These are phyloP conservation scores for Lasioglossum villosulum DNA, from an alignment of 2,888 invertebrate species.

Conservation along the genomic window DNA sequence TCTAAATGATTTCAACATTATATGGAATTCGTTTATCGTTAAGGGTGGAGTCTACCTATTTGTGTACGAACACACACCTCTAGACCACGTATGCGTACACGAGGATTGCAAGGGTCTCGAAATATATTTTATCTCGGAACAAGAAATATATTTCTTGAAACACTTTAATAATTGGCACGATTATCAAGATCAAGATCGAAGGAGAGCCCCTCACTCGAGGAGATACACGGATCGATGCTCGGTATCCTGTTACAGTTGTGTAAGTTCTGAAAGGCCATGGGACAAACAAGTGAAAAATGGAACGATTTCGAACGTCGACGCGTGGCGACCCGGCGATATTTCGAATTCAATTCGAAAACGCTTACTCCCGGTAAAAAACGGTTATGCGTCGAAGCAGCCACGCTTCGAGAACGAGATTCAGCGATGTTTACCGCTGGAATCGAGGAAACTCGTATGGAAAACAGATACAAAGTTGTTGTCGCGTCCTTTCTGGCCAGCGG, in stretches of 20 bases:
- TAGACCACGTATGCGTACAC: no score
- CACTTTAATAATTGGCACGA: no score
- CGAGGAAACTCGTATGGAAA: slow-evolving; percentile 41
- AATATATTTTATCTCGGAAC: no score
- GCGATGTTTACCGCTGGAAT: slow-evolving; percentile 37
- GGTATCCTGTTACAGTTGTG: not conserved
- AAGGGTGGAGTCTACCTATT: no score
- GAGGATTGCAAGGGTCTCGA: no score
- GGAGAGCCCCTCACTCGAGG: not conserved
- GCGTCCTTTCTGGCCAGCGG: slow-evolving; percentile 11
- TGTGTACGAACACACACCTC: no score
- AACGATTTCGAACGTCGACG: not conserved
- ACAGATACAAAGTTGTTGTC: slow-evolving; percentile 33
- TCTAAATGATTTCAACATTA: no score
- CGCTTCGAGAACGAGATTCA: slow-evolving; percentile 17
- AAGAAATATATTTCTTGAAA: no score
- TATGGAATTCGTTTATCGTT: no score
- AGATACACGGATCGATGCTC: not conserved
- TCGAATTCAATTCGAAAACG: slow-evolving; percentile 22
- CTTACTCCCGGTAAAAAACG: slow-evolving; percentile 28
- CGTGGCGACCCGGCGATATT: slow-evolving; percentile 12
- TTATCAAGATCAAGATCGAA: not conserved
- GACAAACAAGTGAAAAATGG: not conserved
- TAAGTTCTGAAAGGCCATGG: slow-evolving; percentile 1
- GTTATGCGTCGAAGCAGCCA: slow-evolving; percentile 24